Conservation (phyloP, 2,113 vertebrate genomes). For the Gallinago paraguaiae region DNA sequence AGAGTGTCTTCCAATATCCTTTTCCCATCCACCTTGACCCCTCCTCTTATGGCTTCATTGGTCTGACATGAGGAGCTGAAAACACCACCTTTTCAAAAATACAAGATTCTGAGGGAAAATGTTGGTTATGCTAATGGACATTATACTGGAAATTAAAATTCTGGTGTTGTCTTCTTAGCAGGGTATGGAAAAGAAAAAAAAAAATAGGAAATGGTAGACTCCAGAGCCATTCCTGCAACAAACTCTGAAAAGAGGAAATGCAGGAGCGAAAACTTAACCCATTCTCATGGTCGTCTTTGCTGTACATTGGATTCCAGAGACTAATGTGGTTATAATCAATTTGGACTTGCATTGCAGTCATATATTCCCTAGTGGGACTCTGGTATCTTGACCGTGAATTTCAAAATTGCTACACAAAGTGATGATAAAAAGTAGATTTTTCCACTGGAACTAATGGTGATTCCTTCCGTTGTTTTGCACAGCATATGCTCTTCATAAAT, state of each 20-base stretch:
- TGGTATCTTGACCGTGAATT: slow-evolving; percentile 59
- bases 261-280: background rate
- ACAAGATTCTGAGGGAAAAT: background rate
- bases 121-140: background rate
- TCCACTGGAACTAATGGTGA: slow-evolving; percentile 75
- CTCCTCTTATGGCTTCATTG: background rate
- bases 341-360: slow-evolving; percentile 35
- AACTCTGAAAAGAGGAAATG: background rate
- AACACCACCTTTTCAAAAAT: background rate
- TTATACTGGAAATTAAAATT: background rate
- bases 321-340: slow-evolving; percentile 28
- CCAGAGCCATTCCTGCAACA: background rate
- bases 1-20: background rate
- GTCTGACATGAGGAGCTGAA: background rate
- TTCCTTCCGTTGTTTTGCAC: slow-evolving; percentile 74
- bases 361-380: slow-evolving; percentile 4
- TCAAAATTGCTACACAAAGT: slow-evolving; percentile 71
- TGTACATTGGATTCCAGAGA: background rate
- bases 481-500: slow-evolving; percentile 75
- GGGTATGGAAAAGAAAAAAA: background rate
- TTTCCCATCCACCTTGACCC: background rate
- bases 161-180: background rate
- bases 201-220: background rate
- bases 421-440: slow-evolving; percentile 72
- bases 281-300: background rate